These are phyloP conservation scores for Hyalella azteca DNA, from an alignment of 2,888 invertebrate genomes.

Conservation along the genomic window DNA sequence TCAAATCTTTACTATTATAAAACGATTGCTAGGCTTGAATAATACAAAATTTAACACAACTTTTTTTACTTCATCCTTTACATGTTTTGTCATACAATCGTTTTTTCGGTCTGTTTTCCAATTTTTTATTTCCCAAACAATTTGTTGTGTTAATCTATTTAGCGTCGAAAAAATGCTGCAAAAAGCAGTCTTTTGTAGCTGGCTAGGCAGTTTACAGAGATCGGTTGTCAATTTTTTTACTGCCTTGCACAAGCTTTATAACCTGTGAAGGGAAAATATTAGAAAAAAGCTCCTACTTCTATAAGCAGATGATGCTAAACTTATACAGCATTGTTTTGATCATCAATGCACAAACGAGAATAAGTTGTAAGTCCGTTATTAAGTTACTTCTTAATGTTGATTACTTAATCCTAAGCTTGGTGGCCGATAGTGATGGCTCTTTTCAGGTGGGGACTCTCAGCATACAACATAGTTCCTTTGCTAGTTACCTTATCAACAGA, in stretches of 20 bases:
- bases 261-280: neutral
- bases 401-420: neutral
- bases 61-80: neutral
- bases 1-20: no score
- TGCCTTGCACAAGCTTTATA: neutral
- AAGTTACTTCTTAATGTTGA: neutral
- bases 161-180: conserved; percentile 8
- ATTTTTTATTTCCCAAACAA: neutral
- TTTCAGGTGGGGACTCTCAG: neutral
- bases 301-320: no score
- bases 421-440: conserved; percentile 37
- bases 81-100: neutral
- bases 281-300: neutral
- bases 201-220: conserved; percentile 4
- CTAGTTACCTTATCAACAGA: no score
- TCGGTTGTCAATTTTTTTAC: neutral
- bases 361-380: neutral
- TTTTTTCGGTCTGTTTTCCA: neutral
- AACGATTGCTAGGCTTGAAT: no score
- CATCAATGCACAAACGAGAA: no score
- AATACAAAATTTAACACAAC: no score
- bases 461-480: neutral
- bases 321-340: no score
- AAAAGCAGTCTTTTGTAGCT: conserved; percentile 6
- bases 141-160: neutral